phyloP scores from a whole-genome alignment of 2,888 invertebrate genomes.

The Himalopsyche kuldschensis region DNA sequence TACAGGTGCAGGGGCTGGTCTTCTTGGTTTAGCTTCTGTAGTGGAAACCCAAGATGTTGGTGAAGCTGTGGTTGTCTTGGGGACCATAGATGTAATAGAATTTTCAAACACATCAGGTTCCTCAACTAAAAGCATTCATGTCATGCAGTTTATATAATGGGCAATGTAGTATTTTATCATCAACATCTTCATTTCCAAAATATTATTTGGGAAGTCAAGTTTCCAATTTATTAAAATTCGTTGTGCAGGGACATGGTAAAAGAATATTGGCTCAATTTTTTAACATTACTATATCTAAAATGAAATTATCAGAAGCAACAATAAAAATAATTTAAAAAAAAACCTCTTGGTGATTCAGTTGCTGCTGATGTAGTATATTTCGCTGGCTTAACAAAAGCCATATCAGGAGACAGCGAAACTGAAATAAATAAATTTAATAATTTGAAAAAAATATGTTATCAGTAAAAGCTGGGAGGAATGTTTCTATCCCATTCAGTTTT shows the following conservation, averaged over 20 bases:
- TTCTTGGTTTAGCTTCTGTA: not conserved
- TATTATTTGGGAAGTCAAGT: too few species aligned
- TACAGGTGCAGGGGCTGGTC: constrained; percentile 43
- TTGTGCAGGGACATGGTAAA: too few species aligned
- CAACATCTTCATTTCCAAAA: not conserved
- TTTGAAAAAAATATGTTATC: too few species aligned
- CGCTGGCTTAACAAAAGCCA: constrained; percentile 27
- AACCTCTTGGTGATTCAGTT: not conserved
- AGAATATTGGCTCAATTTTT: not conserved
- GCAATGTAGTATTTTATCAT: not conserved
- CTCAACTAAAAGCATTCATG: not conserved
- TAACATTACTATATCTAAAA: not conserved
- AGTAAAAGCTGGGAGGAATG: too few species aligned
- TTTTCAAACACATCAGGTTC: not conserved
- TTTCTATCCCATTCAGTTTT: too few species aligned
- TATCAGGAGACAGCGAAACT: constrained; percentile 39
- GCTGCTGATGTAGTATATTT: not conserved
- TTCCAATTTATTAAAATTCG: too few species aligned
- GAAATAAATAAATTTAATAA: not conserved
- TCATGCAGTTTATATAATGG: not conserved
- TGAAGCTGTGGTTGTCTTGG: not conserved
- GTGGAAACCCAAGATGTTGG: not conserved
- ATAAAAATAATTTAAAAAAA: not conserved
- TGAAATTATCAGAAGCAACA: too few species aligned
- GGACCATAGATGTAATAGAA: not conserved